Evolutionary conservation across 2,888 invertebrate genomes (phyloP).

Genomic region (Andricus quercusramuli): DNA sequence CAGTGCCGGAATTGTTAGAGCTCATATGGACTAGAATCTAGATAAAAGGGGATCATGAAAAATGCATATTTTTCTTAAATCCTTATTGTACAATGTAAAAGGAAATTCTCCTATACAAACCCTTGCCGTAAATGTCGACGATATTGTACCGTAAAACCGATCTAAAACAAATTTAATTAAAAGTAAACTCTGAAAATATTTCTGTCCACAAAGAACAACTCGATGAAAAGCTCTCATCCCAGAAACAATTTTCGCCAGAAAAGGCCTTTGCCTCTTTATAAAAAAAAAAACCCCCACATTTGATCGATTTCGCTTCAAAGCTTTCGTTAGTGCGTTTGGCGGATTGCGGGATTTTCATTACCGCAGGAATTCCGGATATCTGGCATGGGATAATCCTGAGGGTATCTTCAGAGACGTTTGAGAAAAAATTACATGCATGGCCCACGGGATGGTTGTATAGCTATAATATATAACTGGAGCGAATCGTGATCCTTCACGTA

Average conservation of each 20-base stretch:
- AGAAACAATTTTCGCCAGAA: conserved; percentile 1
- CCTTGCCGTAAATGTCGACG: too few relatives aligned
- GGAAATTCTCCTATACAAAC: background rate
- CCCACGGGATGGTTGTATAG: background rate
- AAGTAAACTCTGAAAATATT: background rate
- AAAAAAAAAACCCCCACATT: background rate
- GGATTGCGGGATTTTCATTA: background rate
- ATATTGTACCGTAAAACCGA: background rate
- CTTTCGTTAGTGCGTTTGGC: background rate
- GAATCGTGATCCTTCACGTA: background rate
- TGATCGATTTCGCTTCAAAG: conserved; percentile 2
- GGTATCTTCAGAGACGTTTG: background rate
- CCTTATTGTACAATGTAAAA: background rate
- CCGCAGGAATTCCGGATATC: conserved; percentile 2
- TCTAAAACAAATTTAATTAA: background rate
- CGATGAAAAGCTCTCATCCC: background rate
- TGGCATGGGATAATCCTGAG: background rate
- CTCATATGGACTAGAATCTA: background rate
- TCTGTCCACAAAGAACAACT: background rate
- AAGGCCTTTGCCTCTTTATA: background rate
- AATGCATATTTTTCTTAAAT: background rate
- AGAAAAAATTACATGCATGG: conserved; percentile 4
- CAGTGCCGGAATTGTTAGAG: conserved; percentile 4
- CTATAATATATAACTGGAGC: background rate
- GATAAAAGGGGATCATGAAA: conserved; percentile 13